These are phyloP conservation scores for Synaphobranchus kaupii DNA, from an alignment of 2,797 vertebrate genomes.

Conservation along the genomic window DNA sequence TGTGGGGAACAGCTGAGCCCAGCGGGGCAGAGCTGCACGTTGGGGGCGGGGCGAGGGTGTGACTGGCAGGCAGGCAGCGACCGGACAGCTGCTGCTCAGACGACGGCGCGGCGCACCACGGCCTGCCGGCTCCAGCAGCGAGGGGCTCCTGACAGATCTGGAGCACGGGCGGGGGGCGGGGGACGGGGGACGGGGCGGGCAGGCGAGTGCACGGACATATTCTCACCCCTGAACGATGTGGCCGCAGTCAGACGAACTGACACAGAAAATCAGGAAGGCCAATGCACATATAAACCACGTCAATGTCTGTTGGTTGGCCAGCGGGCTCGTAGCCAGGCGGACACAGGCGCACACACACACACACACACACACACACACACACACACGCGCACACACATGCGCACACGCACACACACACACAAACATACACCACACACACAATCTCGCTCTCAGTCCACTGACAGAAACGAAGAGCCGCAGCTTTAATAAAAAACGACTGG, in stretches of 20 bases:
- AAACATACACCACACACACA: background rate
- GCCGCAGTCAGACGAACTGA: background rate
- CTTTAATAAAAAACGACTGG: background rate
- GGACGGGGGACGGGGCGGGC: background rate
- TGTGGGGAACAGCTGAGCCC: background rate
- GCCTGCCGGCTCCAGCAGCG: background rate
- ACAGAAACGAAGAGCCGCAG: background rate
- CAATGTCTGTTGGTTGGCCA: background rate
- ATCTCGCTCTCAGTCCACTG: background rate
- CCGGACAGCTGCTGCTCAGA: background rate
- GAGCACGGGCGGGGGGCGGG: background rate
- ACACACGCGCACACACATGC: background rate
- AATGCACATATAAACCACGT: background rate
- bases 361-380: background rate
- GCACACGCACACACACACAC: background rate
- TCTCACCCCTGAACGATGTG: background rate
- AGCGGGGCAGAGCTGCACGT: background rate
- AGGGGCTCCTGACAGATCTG: conserved; percentile 4
- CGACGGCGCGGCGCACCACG: background rate
- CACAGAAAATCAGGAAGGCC: background rate
- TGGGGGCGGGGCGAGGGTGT: background rate
- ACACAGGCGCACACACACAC: background rate
- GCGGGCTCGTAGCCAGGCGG: background rate
- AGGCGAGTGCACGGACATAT: background rate
- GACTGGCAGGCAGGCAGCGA: background rate